Percentiles rank a stretch among this genome's conserved stretches.
Evolutionary conservation across 2,888 invertebrate genomes (phyloP).

Genomic region (Chloroclystis v-ata): DNA sequence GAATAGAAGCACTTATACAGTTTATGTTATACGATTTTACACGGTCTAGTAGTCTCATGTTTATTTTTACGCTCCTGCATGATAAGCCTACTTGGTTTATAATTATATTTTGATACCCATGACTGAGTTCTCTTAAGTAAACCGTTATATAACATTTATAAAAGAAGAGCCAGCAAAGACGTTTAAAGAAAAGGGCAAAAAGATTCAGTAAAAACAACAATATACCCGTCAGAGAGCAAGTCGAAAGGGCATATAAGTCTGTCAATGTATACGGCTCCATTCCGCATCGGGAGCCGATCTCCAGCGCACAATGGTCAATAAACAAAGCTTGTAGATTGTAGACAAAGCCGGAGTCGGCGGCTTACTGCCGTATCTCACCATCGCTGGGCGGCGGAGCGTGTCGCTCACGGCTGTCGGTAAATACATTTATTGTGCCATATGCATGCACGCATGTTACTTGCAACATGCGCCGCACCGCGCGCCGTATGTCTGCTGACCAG

Average conservation of each 20-base stretch:
- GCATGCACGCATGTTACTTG: constrained; percentile 51
- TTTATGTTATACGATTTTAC: not conserved
- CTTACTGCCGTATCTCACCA: constrained; percentile 57
- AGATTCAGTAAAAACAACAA: constrained; percentile 18
- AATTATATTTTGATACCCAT: not conserved
- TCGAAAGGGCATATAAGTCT: constrained; percentile 27
- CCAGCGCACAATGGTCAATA: constrained; percentile 65
- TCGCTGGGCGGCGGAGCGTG: constrained; percentile 62
- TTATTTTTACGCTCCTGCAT: not conserved
- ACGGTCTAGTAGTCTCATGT: not conserved
- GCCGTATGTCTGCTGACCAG: constrained; percentile 22
- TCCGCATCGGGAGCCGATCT: constrained; percentile 58
- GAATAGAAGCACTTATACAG: not conserved
- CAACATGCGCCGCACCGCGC: constrained; percentile 19
- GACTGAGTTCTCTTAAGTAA: not conserved
- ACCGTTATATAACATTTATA: not conserved
- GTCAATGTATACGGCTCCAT: constrained; percentile 59
- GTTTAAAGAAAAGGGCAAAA: constrained; percentile 10
- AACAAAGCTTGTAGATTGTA: constrained; percentile 64
- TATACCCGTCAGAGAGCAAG: constrained; percentile 21
- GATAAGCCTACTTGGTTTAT: not conserved
- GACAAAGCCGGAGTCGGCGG: constrained; percentile 59
- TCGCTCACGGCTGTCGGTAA: constrained; percentile 64
- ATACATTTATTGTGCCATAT: constrained; percentile 63
- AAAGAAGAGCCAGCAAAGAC: not conserved